Conservation (phyloP, 2,888 invertebrate species). For the Drosophila conformis region DNA sequence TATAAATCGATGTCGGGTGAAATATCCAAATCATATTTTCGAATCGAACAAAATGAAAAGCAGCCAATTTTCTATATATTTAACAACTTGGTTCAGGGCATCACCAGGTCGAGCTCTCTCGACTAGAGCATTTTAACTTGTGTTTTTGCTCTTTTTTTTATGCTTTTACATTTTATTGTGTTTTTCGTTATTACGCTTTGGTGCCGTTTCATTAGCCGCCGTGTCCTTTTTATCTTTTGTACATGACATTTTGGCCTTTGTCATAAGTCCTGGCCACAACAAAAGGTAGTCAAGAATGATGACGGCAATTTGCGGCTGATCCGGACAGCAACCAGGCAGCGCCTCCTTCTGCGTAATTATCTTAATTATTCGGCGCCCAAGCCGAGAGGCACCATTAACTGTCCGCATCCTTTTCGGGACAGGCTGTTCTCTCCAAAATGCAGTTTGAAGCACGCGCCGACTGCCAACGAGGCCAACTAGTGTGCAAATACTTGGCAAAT, state of each 20-base stretch:
- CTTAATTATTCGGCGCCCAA: conserved; percentile 62
- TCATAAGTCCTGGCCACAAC: conserved; percentile 71
- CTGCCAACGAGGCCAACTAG: conserved; percentile 36
- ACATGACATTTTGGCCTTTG: conserved; percentile 78
- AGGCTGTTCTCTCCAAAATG: conserved; percentile 17
- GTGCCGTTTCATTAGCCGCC: conserved; percentile 72
- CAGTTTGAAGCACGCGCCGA: conserved; percentile 37
- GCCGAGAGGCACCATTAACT: conserved; percentile 46
- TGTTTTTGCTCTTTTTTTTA: conserved; percentile 6
- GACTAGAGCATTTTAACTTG: not conserved
- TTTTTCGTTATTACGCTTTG: conserved; percentile 50
- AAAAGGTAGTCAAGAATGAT: conserved; percentile 78
- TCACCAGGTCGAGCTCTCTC: not conserved
- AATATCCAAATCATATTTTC: not conserved
- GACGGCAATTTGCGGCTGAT: conserved; percentile 80
- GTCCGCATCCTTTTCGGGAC: conserved; percentile 10
- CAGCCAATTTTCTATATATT: not conserved
- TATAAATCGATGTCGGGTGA: not conserved
- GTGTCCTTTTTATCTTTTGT: conserved; percentile 77
- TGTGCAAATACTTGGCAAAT: conserved; percentile 14
- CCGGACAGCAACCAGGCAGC: conserved; percentile 46
- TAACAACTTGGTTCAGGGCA: not conserved
- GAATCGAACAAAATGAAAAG: not conserved
- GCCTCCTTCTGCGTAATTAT: conserved; percentile 51
- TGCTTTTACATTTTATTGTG: not conserved